A percentile compares a stretch with the other conserved stretches of the same genome.
Evolutionary conservation across 2,113 vertebrate genomes (phyloP).

Genomic region (Osmerus eperlanus): DNA sequence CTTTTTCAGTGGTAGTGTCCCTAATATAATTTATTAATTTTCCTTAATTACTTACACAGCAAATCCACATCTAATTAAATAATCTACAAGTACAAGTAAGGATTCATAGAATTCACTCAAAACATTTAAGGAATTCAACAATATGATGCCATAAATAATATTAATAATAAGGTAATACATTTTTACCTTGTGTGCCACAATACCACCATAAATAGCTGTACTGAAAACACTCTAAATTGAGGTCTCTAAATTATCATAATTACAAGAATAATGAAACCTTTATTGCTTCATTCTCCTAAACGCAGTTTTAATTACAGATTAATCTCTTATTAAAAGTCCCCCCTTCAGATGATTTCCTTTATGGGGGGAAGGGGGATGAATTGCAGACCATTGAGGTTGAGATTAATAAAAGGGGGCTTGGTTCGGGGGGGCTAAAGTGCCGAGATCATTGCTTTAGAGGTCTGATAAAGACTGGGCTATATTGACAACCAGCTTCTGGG

Average conservation of each 20-base stretch:
- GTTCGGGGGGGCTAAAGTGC: conserved; percentile 11
- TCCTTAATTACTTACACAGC: too few relatives aligned
- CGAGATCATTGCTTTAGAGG: conserved; percentile 16
- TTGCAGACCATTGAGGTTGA: conserved; percentile 1
- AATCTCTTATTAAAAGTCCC: conserved; percentile 23
- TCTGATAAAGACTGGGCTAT: conserved; percentile 39
- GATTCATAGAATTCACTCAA: too few relatives aligned
- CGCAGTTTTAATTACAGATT: conserved; percentile 10
- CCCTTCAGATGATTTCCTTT: conserved; percentile 3
- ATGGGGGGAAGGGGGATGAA: conserved; percentile 19
- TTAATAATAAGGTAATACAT: not conserved
- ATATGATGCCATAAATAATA: not conserved
- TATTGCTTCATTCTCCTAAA: not conserved
- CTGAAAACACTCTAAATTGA: not conserved
- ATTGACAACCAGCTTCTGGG: conserved; percentile 19
- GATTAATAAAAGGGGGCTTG: conserved; percentile 18
- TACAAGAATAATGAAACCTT: not conserved
- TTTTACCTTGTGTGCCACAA: not conserved
- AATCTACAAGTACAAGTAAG: too few relatives aligned
- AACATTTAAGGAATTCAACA: too few relatives aligned
- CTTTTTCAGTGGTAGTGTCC: too few relatives aligned
- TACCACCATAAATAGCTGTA: not conserved
- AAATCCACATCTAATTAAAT: too few relatives aligned
- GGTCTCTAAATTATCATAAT: too few relatives aligned
- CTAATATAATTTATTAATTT: too few relatives aligned